A percentile compares a stretch with the other conserved stretches of the same genome.
These are phyloP conservation scores for Chitala chitala DNA, from an alignment of 2,113 vertebrate genomes.

Conservation along the genomic window DNA sequence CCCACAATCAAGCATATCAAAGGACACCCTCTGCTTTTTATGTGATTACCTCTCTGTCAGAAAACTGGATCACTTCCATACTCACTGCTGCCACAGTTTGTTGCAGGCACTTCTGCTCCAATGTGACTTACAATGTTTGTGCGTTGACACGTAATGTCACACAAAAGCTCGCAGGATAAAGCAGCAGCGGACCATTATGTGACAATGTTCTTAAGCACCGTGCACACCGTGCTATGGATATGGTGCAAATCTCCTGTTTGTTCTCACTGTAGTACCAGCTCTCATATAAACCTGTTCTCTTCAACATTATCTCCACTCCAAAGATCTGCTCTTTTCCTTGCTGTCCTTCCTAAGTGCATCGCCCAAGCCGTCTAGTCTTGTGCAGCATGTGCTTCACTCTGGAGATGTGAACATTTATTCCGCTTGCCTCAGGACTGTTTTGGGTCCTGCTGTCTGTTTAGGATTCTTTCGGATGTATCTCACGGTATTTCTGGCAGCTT, in stretches of 20 bases:
- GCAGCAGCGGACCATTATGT: too few relatives aligned
- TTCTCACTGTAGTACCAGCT: neutral
- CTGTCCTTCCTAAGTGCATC: too few relatives aligned
- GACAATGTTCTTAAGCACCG: neutral
- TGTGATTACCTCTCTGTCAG: neutral
- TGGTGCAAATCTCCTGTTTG: neutral
- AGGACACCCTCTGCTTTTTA: conserved; percentile 24
- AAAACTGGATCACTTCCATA: neutral
- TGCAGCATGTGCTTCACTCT: too few relatives aligned
- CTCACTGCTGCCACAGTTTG: conserved; percentile 30
- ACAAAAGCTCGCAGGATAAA: too few relatives aligned
- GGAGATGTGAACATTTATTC: too few relatives aligned
- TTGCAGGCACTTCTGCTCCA: conserved; percentile 8
- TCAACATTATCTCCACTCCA: neutral
- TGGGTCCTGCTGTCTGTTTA: too few relatives aligned
- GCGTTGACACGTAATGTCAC: too few relatives aligned
- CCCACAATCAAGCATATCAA: conserved; percentile 49
- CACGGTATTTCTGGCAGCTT: too few relatives aligned
- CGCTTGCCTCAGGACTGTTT: too few relatives aligned
- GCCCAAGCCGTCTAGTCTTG: too few relatives aligned
- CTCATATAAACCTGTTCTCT: neutral
- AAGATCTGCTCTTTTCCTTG: too few relatives aligned
- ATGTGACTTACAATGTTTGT: neutral
- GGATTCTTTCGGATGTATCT: too few relatives aligned
- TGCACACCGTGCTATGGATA: neutral